These are phyloP conservation scores for Galemys pyrenaicus DNA, from an alignment of 2,113 vertebrate genomes.

Conservation along the genomic window DNA sequence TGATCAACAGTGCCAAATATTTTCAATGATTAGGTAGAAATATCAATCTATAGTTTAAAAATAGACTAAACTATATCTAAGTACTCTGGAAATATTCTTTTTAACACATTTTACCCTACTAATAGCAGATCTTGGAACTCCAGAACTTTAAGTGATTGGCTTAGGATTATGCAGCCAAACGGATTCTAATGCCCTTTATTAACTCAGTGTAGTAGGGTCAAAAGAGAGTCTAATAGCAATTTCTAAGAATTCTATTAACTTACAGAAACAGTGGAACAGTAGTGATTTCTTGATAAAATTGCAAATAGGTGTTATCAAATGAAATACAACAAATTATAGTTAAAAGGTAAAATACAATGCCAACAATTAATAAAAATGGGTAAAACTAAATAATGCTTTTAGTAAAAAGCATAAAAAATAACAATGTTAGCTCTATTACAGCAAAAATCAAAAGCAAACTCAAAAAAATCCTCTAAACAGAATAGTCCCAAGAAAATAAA, in stretches of 20 bases:
- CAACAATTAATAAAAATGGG: constrained; percentile 3
- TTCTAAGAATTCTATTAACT: constrained; percentile 28
- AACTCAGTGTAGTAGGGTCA: neutral
- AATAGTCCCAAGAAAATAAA: neutral
- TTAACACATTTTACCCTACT: constrained; percentile 50
- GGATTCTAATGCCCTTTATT: neutral
- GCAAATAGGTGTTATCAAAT: constrained; percentile 15
- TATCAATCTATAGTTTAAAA: constrained; percentile 38
- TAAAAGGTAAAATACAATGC: constrained; percentile 14
- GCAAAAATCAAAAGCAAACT: constrained; percentile 35
- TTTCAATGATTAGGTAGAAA: constrained; percentile 32
- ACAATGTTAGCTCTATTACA: constrained; percentile 5
- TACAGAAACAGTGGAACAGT: neutral
- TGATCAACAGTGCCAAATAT: neutral
- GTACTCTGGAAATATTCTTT: constrained; percentile 18
- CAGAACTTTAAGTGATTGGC: constrained; percentile 7
- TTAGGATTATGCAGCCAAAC: constrained; percentile 30
- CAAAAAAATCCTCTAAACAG: constrained; percentile 33
- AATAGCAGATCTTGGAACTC: neutral
- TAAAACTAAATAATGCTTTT: constrained; percentile 39
- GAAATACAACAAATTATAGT: neutral
- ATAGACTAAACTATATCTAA: neutral
- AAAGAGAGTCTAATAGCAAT: neutral
- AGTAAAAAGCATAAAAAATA: neutral
- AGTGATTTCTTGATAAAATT: constrained; percentile 40